Percentiles rank a stretch among this genome's conserved stretches.
Evolutionary conservation across 1,140 invertebrate genomes (phyloP).

Genomic region (Triops cancriformis): DNA sequence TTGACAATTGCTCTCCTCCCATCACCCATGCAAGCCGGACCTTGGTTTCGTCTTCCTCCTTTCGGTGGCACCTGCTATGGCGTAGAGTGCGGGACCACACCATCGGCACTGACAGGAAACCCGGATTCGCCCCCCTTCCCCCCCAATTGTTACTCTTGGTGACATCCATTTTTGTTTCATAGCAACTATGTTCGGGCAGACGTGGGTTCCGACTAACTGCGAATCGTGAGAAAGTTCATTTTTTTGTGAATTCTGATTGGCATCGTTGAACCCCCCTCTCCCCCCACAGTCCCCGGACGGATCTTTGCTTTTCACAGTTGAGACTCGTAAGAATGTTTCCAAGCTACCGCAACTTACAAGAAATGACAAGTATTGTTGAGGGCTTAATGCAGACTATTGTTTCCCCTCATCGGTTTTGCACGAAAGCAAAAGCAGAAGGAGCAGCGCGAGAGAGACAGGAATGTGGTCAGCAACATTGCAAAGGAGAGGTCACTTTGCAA

Average conservation of each 20-base stretch:
- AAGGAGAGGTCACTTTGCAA: constrained; percentile 9
- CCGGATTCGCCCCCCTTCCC: not conserved
- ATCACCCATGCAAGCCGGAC: constrained; percentile 3
- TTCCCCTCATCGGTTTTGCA: not conserved
- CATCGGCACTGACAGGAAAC: not conserved
- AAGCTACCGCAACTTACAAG: constrained; percentile 4
- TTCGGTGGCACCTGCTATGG: constrained; percentile 4
- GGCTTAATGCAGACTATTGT: not conserved
- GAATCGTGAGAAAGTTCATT: constrained; percentile 6
- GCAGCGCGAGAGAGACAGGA: not conserved
- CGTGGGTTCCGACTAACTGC: not conserved
- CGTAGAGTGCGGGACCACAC: not conserved
- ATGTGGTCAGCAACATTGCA: constrained; percentile 10
- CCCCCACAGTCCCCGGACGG: not conserved
- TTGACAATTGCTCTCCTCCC: constrained; percentile 8
- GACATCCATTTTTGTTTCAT: not conserved
- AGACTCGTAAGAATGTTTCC: not conserved
- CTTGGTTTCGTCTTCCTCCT: not conserved
- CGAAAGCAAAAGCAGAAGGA: constrained; percentile 4
- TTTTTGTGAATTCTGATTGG: constrained; percentile 3
- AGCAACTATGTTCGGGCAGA: not conserved
- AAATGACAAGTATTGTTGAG: constrained; percentile 14
- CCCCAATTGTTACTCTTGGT: not conserved
- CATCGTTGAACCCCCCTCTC: not conserved
- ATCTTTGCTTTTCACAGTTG: not conserved